Evolutionary conservation across 2,888 invertebrate species (phyloP).

Genomic region (Aphidius colemani): DNA sequence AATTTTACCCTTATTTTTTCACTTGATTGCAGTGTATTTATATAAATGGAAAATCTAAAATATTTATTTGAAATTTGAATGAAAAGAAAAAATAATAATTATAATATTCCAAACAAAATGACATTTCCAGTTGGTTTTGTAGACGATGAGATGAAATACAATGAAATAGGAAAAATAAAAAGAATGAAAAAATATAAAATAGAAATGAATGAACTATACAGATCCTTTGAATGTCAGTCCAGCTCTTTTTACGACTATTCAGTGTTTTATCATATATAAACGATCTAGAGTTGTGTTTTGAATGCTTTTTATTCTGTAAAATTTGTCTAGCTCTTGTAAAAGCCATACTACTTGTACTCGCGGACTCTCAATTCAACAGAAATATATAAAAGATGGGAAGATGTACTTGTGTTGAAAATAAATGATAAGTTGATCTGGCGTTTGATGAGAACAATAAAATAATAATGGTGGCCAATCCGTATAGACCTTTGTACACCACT

Average conservation of each 20-base stretch:
- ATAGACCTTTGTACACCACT: constrained; percentile 51
- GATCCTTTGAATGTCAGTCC: constrained; percentile 35
- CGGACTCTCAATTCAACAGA: too few species aligned
- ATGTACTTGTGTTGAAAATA: constrained; percentile 8
- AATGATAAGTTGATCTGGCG: constrained; percentile 12
- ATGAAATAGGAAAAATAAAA: constrained; percentile 13
- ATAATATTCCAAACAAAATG: constrained; percentile 37
- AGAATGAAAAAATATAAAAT: constrained; percentile 11
- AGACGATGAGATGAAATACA: too few species aligned
- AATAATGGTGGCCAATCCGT: constrained; percentile 19
- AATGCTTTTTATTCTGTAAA: constrained; percentile 50
- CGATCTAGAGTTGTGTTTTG: constrained; percentile 50
- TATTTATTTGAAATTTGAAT: neutral
- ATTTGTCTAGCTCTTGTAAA: too few species aligned
- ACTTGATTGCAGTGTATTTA: neutral
- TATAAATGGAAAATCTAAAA: neutral
- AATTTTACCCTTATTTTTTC: neutral
- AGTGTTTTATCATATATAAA: constrained; percentile 56
- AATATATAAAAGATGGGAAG: too few species aligned
- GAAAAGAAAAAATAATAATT: neutral
- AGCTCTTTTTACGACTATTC: constrained; percentile 41
- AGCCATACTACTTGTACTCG: too few species aligned
- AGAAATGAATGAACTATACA: constrained; percentile 35
- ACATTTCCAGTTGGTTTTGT: constrained; percentile 50
- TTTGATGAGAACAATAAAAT: constrained; percentile 2